A percentile compares a stretch with the other conserved stretches of the same genome.
phyloP scores from a whole-genome alignment of 2,888 invertebrate genomes.

The Uropetala carovei region DNA sequence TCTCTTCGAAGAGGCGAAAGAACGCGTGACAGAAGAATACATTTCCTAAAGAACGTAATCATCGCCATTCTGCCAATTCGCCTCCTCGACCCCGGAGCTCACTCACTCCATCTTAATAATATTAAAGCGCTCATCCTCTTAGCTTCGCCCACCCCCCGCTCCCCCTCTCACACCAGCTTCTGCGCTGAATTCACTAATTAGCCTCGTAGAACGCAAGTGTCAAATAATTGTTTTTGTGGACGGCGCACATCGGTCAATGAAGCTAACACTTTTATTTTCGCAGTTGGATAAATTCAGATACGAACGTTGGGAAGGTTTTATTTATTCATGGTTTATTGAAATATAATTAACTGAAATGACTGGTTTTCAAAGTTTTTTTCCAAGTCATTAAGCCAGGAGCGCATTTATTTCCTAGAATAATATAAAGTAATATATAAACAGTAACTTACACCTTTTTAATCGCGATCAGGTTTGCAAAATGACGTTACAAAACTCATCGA shows the following conservation, averaged over 20 bases:
- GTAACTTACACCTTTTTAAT: too few relatives aligned
- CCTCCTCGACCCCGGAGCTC: slow-evolving; percentile 17
- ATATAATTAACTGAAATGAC: too few relatives aligned
- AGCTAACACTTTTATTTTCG: background rate
- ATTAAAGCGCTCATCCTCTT: background rate
- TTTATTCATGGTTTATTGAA: too few relatives aligned
- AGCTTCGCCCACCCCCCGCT: too few relatives aligned
- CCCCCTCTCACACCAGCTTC: slow-evolving; percentile 21
- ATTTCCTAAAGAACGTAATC: slow-evolving; percentile 29
- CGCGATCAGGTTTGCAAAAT: too few relatives aligned
- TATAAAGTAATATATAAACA: too few relatives aligned
- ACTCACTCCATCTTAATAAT: slow-evolving; percentile 24
- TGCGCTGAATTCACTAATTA: slow-evolving; percentile 24
- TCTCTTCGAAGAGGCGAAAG: background rate
- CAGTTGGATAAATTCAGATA: background rate
- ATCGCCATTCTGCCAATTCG: slow-evolving; percentile 9
- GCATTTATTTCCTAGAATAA: too few relatives aligned
- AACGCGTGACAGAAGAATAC: slow-evolving; percentile 32
- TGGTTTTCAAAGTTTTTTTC: too few relatives aligned
- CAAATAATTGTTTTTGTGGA: slow-evolving; percentile 8
- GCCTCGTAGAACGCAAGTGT: background rate
- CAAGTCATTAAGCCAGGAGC: too few relatives aligned
- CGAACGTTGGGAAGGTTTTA: too few relatives aligned
- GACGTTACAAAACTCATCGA: too few relatives aligned
- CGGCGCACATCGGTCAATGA: background rate